Evolutionary conservation across 2,113 vertebrate genomes (phyloP), one percentile per base, ranked within the genome.

Genomic region (Prunella fulvescens): DNA sequence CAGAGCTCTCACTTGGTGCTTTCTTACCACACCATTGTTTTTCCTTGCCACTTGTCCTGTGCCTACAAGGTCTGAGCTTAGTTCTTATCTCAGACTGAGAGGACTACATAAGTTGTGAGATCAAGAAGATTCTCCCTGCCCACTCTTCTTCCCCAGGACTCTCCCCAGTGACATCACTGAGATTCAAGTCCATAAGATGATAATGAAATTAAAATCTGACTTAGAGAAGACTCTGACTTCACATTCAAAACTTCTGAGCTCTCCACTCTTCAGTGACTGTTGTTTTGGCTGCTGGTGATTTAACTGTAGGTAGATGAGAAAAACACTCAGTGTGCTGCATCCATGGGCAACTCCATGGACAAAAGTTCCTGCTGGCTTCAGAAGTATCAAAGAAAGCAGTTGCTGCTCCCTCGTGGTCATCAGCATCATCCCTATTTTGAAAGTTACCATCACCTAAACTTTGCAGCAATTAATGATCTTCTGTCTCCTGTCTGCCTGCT

Each of bases 351-450:
- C 53, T 65, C 50, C 28, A 70, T 11, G 33, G 58, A 73, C 50
- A 94, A 81, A 47, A 39, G 71, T 40, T 56, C 40, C 42, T 74
- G 35, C 47, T 87, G 73, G 44, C 22, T 94, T 91, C 61, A 45
- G 65, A 64, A 69, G 22, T 12, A 91, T 45, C 78, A 93, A 57
- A 79, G 53, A 85, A 90, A 96, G 85, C 48, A 91, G 66, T 53
- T 93, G 90, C 73, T 95, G 90, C 90, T 96, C 93, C 61, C 66
- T 93, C n/a, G 8, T 94, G 90, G 81, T 90, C 81, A 91, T 56
- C 44, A 72, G 17, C 53, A 91, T 81, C 81, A 85, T 67, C 78
- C 53, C 17, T 74, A 14, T 40, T 87, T 33, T 76, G 58, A 54
- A 90, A 87, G 44, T 18, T 67, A n/a, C 48, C 22, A 17, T 16